Base-by-base conservation (phyloP, 2,888 invertebrate genomes). In the Aphelenchoides bicaudatus region DNA sequence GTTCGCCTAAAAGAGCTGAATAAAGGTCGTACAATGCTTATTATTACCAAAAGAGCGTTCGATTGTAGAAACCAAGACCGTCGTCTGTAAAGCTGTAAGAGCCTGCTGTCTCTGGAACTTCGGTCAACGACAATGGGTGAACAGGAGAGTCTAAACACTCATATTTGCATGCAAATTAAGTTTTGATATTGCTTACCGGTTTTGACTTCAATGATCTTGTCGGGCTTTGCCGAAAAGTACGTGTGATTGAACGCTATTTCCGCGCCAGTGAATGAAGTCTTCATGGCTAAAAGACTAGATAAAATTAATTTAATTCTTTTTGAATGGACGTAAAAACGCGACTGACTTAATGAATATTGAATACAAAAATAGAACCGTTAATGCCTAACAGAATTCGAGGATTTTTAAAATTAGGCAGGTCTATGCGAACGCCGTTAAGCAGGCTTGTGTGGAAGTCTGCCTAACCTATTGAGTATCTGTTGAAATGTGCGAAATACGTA, bases 131-230 rank as follows among this genome's bases (percentile, higher is more conserved):
- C 30, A 61, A 58, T 1, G 71, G 53, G 23, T 69, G 68, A 2
- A 75, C 65, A 8, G 74, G 73, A 10, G 73, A 68, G 58, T 72
- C 74, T 74, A 49, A 59, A 69, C 25, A 39, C n/a, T 54, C 5
- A 1, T 34, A 31, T 19, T 38, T 58, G 13, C 19, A 55, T 16
- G 46, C 6, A 25, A 52, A 3, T n/a, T 13, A 25, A 19, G 13
- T 47, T 21, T 61, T 13, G 19, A 5, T 4, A 38, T 50, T n/a
- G 59, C 58, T 56, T 3, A 74, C 73, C 71, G 29, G 69, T 63
- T 34, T 61, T 68, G 13, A 73, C 62, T 19, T 65, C 56, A n/a
- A 73, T 56, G 3, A 62, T 65, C 54, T 65, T 52, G 0, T 38
- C 27, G 27, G 65, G 62, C 48, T 67, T 65, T 34, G 57, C 52